phyloP scores from a whole-genome alignment of 1,140 invertebrate species.

The Drosophila ambigua region DNA sequence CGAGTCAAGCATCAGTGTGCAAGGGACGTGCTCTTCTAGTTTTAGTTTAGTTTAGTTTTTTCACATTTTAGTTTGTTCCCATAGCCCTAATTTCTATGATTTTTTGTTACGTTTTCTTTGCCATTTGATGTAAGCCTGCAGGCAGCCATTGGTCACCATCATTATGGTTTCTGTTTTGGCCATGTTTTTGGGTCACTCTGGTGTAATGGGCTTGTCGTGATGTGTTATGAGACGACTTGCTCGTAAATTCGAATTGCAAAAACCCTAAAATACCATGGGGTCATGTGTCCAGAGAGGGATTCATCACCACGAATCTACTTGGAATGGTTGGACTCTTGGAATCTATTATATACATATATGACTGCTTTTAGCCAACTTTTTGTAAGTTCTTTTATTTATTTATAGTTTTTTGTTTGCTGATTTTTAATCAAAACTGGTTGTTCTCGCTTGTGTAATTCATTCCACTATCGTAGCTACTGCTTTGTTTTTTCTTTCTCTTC shows the following conservation, averaged over 20 bases:
- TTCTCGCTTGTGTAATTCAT: slow-evolving; percentile 14
- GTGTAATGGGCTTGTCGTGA: slow-evolving; percentile 74
- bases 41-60: too few species aligned
- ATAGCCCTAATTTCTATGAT: too few species aligned
- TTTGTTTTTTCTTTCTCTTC: slow-evolving; percentile 12
- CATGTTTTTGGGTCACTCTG: slow-evolving; percentile 64
- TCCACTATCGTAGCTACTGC: slow-evolving; percentile 18
- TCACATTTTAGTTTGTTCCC: too few species aligned
- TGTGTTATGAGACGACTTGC: slow-evolving; percentile 61
- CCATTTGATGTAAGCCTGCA: slow-evolving; percentile 37
- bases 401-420: slow-evolving; percentile 8
- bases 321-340: slow-evolving; percentile 6
- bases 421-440: slow-evolving; percentile 49
- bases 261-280: slow-evolving; percentile 50
- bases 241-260: slow-evolving; percentile 61
- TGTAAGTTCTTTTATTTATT: neutral
- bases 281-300: slow-evolving; percentile 11
- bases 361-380: slow-evolving; percentile 26
- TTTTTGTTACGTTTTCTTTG: slow-evolving; percentile 23
- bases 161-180: slow-evolving; percentile 28
- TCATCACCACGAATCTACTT: neutral
- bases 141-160: slow-evolving; percentile 18
- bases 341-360: slow-evolving; percentile 5
- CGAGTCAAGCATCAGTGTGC: too few species aligned
- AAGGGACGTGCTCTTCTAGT: too few species aligned